Conservation (phyloP, 1,140 invertebrate species). For the Neodiprion lecontei region DNA sequence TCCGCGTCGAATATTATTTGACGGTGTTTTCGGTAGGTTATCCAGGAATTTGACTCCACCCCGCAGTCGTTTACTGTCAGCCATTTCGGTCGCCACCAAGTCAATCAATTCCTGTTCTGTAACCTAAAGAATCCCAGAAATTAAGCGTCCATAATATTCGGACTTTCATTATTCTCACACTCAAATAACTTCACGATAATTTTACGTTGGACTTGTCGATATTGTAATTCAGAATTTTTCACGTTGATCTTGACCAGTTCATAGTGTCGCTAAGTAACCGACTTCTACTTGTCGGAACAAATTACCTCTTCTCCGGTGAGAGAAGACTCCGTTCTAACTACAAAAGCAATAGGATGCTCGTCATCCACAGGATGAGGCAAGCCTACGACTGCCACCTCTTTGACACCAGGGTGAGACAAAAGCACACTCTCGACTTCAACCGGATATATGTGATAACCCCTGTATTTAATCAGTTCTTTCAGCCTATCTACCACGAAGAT, state of each 20-base stretch:
- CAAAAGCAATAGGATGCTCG: slow-evolving; percentile 67
- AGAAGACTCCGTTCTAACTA: slow-evolving; percentile 42
- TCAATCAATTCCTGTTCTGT: slow-evolving; percentile 37
- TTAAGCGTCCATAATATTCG: not conserved
- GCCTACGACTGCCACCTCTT: slow-evolving; percentile 68
- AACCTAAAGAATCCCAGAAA: slow-evolving; percentile 34
- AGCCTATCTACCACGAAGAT: slow-evolving; percentile 65
- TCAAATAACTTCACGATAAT: not conserved
- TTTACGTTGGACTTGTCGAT: not conserved
- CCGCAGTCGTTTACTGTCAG: slow-evolving; percentile 41
- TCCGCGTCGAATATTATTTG: slow-evolving; percentile 58
- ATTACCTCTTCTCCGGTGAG: slow-evolving; percentile 34
- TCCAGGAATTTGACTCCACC: slow-evolving; percentile 61
- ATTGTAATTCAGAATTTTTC: not conserved
- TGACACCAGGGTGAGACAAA: slow-evolving; percentile 61
- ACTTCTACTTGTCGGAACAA: not conserved
- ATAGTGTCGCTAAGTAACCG: too few relatives aligned
- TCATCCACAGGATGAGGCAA: slow-evolving; percentile 61
- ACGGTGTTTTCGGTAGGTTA: slow-evolving; percentile 59
- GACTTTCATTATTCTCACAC: too few relatives aligned
- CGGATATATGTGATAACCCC: slow-evolving; percentile 66
- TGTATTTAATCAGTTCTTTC: slow-evolving; percentile 70
- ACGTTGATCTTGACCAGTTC: not conserved
- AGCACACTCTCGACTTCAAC: slow-evolving; percentile 69
- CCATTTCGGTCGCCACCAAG: slow-evolving; percentile 29